These are phyloP conservation scores for Prunella himalayana DNA, from an alignment of 2,113 vertebrate species.

Conservation along the genomic window DNA sequence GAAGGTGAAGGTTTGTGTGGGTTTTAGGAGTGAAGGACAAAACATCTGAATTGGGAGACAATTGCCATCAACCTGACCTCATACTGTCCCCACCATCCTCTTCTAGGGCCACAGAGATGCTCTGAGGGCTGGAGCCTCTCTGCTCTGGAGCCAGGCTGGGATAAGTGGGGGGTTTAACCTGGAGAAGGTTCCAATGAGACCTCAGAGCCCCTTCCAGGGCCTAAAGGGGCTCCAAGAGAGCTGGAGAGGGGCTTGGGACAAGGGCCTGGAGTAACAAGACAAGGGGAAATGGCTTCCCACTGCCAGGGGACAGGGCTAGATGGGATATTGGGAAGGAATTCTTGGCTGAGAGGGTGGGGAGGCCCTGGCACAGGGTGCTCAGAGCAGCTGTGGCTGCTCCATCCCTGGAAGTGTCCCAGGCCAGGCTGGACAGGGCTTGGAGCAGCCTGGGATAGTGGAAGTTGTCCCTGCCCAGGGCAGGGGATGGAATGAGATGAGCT, in stretches of 20 bases:
- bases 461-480: background rate
- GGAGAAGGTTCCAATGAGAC: background rate
- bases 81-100: background rate
- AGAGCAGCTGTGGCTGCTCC: background rate
- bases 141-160: background rate
- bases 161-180: background rate
- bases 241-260: background rate
- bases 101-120: background rate
- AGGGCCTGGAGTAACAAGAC: background rate
- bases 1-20: background rate
- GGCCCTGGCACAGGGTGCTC: background rate
- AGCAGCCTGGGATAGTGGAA: rapidly evolving
- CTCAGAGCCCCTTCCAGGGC: background rate
- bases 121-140: background rate
- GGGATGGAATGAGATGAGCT: background rate
- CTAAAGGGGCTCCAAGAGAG: background rate
- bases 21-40: background rate
- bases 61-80: background rate
- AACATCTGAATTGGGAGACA: background rate
- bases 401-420: background rate
- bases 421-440: background rate
- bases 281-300: background rate
- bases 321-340: background rate
- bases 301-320: background rate
- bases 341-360: background rate